Conservation (phyloP, 2,888 invertebrate genomes). For the Cybosia mesomella region DNA sequence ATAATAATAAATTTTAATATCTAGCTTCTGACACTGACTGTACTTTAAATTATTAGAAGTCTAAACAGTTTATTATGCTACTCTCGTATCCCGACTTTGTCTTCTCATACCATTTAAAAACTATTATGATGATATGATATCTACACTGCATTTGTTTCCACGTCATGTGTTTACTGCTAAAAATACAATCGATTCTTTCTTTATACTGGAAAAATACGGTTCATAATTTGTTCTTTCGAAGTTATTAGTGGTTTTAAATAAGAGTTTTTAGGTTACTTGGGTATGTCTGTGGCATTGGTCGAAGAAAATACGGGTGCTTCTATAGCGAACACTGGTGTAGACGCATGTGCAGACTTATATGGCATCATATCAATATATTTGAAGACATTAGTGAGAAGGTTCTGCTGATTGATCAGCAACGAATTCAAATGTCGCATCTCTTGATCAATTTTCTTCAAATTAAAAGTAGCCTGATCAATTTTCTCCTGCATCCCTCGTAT, state of each 20-base stretch:
- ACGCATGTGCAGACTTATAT: conserved; percentile 58
- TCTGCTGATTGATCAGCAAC: conserved; percentile 77
- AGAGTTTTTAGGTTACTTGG: conserved; percentile 32
- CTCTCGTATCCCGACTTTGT: neutral
- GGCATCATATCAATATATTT: conserved; percentile 63
- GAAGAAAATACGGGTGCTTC: conserved; percentile 75
- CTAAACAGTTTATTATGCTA: too few relatives aligned
- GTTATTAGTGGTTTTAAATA: neutral
- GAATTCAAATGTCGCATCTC: conserved; percentile 90
- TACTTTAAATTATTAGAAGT: too few relatives aligned
- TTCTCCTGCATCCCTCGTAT: conserved; percentile 89
- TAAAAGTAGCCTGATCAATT: conserved; percentile 90
- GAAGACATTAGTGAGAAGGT: conserved; percentile 71
- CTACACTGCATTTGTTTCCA: neutral
- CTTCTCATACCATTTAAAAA: neutral
- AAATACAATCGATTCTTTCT: neutral
- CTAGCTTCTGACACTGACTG: too few relatives aligned
- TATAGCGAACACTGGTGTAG: conserved; percentile 63
- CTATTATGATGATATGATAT: neutral
- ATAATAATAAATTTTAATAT: too few relatives aligned
- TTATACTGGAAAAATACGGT: neutral
- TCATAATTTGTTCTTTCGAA: neutral
- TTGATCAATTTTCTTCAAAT: conserved; percentile 89
- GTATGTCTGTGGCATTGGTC: conserved; percentile 59
- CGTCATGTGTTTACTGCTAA: neutral